phyloP scores from a whole-genome alignment of 2,888 invertebrate genomes.

The Chorisops tibialis region DNA sequence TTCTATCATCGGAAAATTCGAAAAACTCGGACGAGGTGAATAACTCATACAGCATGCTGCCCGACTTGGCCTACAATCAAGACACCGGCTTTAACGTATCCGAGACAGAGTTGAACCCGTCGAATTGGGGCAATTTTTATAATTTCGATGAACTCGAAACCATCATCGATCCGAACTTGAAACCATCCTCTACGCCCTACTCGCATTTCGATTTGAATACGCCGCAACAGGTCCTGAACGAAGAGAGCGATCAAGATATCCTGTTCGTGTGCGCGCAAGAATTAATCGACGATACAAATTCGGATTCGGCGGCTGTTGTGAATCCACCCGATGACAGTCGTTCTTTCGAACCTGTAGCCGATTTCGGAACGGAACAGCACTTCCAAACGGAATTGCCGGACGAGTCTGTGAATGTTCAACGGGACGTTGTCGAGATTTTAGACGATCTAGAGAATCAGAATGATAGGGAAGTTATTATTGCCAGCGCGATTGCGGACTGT shows the following conservation, averaged over 20 bases:
- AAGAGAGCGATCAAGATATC: constrained; percentile 36
- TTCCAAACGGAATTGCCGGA: background rate
- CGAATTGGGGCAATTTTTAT: constrained; percentile 34
- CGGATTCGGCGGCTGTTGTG: background rate
- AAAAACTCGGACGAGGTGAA: constrained; percentile 35
- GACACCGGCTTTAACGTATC: constrained; percentile 11
- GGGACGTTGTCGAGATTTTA: constrained; percentile 34
- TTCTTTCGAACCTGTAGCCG: no score
- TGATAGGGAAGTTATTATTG: background rate
- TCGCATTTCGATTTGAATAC: constrained; percentile 40
- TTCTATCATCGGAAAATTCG: constrained; percentile 35
- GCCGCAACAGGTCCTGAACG: constrained; percentile 37
- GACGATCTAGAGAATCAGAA: constrained; percentile 34
- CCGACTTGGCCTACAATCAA: constrained; percentile 25
- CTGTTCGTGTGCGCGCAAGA: constrained; percentile 38
- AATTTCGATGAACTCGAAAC: constrained; percentile 34
- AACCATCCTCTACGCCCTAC: constrained; percentile 27
- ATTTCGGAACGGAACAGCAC: no score
- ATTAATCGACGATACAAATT: constrained; percentile 36
- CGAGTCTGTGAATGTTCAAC: background rate
- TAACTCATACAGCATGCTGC: constrained; percentile 24
- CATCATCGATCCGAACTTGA: constrained; percentile 34
- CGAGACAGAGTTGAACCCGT: constrained; percentile 12
- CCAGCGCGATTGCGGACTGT: background rate
- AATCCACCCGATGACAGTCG: background rate